phyloP scores from a whole-genome alignment of 2,113 vertebrate species.

The Lota lota region DNA sequence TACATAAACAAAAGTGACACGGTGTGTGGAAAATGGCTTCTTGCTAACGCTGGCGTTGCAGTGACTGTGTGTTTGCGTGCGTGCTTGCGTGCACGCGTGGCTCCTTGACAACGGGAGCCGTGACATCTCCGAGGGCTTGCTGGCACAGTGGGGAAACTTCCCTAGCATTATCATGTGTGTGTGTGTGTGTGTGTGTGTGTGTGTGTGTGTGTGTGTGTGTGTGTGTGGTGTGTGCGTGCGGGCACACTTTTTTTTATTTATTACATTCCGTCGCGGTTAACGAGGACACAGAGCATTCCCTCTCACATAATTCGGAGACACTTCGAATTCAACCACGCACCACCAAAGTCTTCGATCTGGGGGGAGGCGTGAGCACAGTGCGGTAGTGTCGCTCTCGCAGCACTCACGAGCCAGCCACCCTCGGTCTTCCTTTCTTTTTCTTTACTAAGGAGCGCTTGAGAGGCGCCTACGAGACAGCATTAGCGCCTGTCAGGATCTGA shows the following conservation, averaged over 20 bases:
- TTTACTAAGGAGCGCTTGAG: conserved; percentile 22
- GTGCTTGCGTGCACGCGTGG: conserved; percentile 35
- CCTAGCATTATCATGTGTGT: no score
- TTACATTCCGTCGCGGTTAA: no score
- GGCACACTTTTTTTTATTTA: no score
- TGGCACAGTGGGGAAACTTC: conserved; percentile 46
- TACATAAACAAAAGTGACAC: conserved; percentile 60
- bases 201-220: no score
- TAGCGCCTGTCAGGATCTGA: conserved; percentile 35
- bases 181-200: no score
- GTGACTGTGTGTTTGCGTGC: conserved; percentile 8
- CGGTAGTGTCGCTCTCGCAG: conserved; percentile 25
- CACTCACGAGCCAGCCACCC: background rate
- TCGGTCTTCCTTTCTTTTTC: background rate
- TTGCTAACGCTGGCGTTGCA: background rate
- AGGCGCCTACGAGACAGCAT: conserved; percentile 17
- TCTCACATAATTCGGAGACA: no score
- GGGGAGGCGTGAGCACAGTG: background rate
- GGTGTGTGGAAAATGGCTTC: conserved; percentile 43
- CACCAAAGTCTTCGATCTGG: no score
- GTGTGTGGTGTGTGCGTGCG: no score
- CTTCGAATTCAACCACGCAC: no score
- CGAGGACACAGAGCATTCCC: no score
- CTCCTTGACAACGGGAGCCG: conserved; percentile 62
- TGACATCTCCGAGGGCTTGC: conserved; percentile 51